phyloP scores from a whole-genome alignment of 2,113 vertebrate genomes.

The Puffinus mauretanicus region DNA sequence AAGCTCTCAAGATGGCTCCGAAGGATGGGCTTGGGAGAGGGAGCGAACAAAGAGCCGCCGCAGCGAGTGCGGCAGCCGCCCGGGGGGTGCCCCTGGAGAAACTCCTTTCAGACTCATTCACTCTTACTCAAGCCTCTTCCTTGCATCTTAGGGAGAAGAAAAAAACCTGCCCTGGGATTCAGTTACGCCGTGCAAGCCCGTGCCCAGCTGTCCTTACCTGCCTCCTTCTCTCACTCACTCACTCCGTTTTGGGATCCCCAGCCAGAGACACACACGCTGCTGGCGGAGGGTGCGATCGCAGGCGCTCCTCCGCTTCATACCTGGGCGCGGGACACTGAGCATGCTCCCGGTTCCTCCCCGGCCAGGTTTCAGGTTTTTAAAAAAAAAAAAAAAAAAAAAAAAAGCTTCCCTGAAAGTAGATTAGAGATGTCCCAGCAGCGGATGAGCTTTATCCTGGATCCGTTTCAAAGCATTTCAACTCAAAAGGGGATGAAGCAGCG shows the following conservation, averaged over 20 bases:
- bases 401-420: not conserved
- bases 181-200: rapidly evolving
- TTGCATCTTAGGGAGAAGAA: not conserved
- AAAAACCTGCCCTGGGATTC: not conserved
- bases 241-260: not conserved
- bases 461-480: not conserved
- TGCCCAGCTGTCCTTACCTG: constrained; percentile 66
- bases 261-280: not conserved
- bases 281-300: not conserved
- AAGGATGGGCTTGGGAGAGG: not conserved
- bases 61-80: not conserved
- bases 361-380: not conserved
- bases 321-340: not conserved
- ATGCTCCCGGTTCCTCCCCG: not conserved
- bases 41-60: not conserved
- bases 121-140: not conserved
- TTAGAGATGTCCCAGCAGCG: not conserved
- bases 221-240: not conserved
- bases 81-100: not conserved
- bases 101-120: not conserved
- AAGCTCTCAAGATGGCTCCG: constrained; percentile 21
- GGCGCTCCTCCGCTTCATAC: not conserved
- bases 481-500: not conserved
- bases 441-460: not conserved
- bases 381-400: not conserved